These are phyloP conservation scores for Burhinus oedicnemus DNA, from an alignment of 2,113 vertebrate genomes.

Conservation along the genomic window DNA sequence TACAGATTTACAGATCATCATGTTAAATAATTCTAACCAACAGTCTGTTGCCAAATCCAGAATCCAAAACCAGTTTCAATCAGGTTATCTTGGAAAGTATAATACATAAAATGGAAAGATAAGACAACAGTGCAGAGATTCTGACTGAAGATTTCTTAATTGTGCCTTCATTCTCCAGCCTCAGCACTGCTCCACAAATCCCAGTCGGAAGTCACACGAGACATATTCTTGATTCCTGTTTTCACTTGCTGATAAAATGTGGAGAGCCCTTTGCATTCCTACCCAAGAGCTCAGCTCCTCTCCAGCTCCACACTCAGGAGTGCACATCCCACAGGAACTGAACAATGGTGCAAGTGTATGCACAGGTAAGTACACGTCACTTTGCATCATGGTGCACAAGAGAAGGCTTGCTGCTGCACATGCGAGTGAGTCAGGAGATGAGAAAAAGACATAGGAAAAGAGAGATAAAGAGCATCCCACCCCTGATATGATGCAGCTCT, in stretches of 20 bases:
- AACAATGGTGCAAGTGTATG: accelerated
- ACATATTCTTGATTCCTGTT: not conserved
- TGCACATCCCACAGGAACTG: not conserved
- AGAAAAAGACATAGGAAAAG: not conserved
- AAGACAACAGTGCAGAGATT: not conserved
- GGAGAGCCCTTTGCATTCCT: not conserved
- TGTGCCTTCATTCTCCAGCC: not conserved
- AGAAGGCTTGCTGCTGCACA: not conserved
- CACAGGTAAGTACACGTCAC: not conserved
- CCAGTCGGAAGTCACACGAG: not conserved
- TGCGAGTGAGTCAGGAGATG: not conserved
- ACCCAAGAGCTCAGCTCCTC: not conserved
- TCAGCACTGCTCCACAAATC: not conserved
- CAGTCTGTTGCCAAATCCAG: not conserved
- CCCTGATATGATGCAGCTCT: not conserved
- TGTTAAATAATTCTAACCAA: not conserved
- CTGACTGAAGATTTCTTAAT: not conserved
- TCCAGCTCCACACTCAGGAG: not conserved
- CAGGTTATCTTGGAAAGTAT: not conserved
- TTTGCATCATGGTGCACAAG: not conserved
- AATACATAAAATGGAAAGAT: not conserved
- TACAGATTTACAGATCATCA: not conserved
- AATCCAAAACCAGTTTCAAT: not conserved
- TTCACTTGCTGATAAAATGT: not conserved
- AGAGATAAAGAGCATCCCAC: not conserved